A percentile compares a stretch with the other conserved stretches of the same genome.
phyloP scores from a whole-genome alignment of 2,888 invertebrate species.

The Synanthedon andrenaeformis region DNA sequence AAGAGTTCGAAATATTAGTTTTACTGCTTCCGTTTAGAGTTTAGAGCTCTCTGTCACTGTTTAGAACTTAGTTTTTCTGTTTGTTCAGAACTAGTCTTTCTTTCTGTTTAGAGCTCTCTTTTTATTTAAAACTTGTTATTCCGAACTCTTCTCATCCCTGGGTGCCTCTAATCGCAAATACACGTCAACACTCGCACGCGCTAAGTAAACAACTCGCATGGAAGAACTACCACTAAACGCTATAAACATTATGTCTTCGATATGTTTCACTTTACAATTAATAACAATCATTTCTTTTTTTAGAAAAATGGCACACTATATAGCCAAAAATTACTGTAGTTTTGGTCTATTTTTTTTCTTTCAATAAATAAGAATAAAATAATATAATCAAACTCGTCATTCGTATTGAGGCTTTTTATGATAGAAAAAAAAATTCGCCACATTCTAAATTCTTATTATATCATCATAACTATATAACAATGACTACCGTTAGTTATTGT shows the following conservation, averaged over 20 bases:
- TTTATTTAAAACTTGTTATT: too few relatives aligned
- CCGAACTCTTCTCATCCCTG: too few relatives aligned
- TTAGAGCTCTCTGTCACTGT: too few relatives aligned
- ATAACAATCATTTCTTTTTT: slow-evolving; percentile 36
- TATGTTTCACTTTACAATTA: slow-evolving; percentile 60
- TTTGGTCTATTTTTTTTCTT: slow-evolving; percentile 19
- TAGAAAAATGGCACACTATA: slow-evolving; percentile 52
- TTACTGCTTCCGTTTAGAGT: too few relatives aligned
- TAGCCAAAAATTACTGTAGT: slow-evolving; percentile 34
- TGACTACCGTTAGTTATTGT: slow-evolving; percentile 38
- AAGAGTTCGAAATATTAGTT: too few relatives aligned
- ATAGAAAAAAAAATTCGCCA: background rate
- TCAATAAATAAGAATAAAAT: slow-evolving; percentile 19
- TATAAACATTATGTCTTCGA: slow-evolving; percentile 60
- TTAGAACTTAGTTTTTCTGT: too few relatives aligned
- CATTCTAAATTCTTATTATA: slow-evolving; percentile 18
- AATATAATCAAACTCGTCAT: slow-evolving; percentile 6
- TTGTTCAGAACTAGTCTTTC: too few relatives aligned
- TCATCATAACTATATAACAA: slow-evolving; percentile 46
- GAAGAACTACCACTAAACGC: slow-evolving; percentile 67
- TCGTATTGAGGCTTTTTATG: background rate
- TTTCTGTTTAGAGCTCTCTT: too few relatives aligned
- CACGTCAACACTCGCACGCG: slow-evolving; percentile 26
- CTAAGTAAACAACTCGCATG: slow-evolving; percentile 50
- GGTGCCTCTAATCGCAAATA: too few relatives aligned